Evolutionary conservation across 92 coral and sea anemone species (phyloP).

Genomic region (Porites evermanni): DNA sequence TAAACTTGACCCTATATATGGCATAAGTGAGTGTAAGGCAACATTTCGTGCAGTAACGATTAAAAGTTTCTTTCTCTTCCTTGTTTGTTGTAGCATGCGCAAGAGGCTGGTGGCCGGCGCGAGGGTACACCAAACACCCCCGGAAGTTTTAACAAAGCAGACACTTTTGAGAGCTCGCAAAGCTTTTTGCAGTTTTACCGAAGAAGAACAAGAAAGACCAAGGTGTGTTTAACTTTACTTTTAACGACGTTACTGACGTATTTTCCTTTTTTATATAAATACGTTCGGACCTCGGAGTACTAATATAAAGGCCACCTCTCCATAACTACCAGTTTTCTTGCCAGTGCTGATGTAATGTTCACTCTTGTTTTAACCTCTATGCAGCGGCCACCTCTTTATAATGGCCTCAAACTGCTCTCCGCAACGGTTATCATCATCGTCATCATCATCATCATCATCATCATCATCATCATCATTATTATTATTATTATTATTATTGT

Average conservation of each 20-base stretch:
- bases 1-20: too few species aligned
- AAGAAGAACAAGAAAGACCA: conserved; percentile 75
- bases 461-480: too few species aligned
- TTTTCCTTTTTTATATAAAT: background rate
- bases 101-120: conserved; percentile 58
- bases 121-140: conserved; percentile 82
- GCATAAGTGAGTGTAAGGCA: too few species aligned
- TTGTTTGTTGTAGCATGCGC: conserved; percentile 51
- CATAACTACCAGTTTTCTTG: too few species aligned
- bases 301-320: too few species aligned
- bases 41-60: background rate
- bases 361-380: too few species aligned
- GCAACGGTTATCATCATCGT: too few species aligned
- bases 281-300: background rate
- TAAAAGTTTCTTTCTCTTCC: background rate
- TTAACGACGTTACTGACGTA: background rate
- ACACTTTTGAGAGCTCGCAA: conserved; percentile 77
- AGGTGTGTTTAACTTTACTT: conserved; percentile 48
- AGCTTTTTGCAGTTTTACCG: conserved; percentile 89
- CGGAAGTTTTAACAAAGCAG: conserved; percentile 77
- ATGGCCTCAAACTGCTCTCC: too few species aligned
- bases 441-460: too few species aligned
- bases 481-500: too few species aligned
- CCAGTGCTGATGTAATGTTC: too few species aligned
- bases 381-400: too few species aligned